phyloP scores from a whole-genome alignment of 2,888 invertebrate genomes.

The Chirona hameri region DNA sequence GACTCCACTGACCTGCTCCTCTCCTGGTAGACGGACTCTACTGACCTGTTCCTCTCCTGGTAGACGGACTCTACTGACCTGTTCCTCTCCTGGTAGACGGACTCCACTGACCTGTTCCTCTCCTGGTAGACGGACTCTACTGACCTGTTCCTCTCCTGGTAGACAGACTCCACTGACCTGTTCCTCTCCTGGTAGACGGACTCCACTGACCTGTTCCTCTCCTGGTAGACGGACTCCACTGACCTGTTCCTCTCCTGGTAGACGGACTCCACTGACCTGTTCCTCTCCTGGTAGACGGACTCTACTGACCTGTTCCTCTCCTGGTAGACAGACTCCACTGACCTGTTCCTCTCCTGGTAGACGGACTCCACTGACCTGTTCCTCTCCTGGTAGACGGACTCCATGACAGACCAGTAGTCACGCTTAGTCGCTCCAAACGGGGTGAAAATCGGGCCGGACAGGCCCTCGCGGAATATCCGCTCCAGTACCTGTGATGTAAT shows the following conservation, averaged over 20 bases:
- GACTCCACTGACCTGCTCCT: not conserved
- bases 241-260: too few relatives aligned
- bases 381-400: slow-evolving; percentile 24
- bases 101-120: not conserved
- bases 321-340: too few relatives aligned
- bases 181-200: not conserved
- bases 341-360: not conserved
- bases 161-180: not conserved
- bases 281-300: not conserved
- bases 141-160: too few relatives aligned
- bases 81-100: not conserved
- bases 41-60: too few relatives aligned
- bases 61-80: not conserved
- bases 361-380: slow-evolving; percentile 31
- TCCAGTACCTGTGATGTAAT: slow-evolving; percentile 34
- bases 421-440: slow-evolving; percentile 38
- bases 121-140: too few relatives aligned
- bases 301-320: not conserved
- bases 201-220: not conserved
- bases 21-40: too few relatives aligned
- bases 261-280: not conserved
- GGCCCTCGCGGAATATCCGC: slow-evolving; percentile 38
- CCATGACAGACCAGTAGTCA: slow-evolving; percentile 39
- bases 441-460: slow-evolving; percentile 34
- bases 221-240: too few relatives aligned